phyloP scores from a whole-genome alignment of 2,888 invertebrate species.

The Melipona bicolor region DNA sequence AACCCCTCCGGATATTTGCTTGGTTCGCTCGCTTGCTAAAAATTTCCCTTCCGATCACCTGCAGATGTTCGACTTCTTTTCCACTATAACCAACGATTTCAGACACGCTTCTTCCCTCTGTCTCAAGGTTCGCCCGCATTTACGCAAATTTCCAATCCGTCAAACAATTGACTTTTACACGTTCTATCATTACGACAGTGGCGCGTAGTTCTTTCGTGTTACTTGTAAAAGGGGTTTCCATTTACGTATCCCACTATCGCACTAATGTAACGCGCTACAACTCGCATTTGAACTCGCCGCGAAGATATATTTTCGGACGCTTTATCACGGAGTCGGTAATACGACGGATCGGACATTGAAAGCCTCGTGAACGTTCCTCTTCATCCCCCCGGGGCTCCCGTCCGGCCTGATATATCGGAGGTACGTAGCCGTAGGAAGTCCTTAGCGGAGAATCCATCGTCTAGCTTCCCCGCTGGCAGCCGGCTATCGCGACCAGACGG shows the following conservation, averaged over 20 bases:
- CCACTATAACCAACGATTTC: constrained; percentile 24
- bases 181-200: too few relatives aligned
- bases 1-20: constrained; percentile 78
- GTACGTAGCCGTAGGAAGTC: constrained; percentile 67
- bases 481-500: constrained; percentile 71
- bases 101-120: not conserved
- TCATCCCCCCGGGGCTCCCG: constrained; percentile 55
- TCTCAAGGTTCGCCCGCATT: not conserved
- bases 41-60: constrained; percentile 69
- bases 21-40: constrained; percentile 73
- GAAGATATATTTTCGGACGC: constrained; percentile 26
- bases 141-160: not conserved
- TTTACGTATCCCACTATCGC: too few relatives aligned
- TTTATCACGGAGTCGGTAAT: constrained; percentile 46
- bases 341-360: constrained; percentile 55
- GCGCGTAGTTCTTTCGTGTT: too few relatives aligned
- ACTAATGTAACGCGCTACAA: not conserved
- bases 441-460: constrained; percentile 61
- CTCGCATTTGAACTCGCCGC: constrained; percentile 1
- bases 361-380: constrained; percentile 45
- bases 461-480: constrained; percentile 65
- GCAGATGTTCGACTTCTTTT: constrained; percentile 14
- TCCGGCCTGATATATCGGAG: constrained; percentile 59
- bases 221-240: too few relatives aligned
- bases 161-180: too few relatives aligned